Percentiles rank a stretch among this genome's conserved stretches.
Evolutionary conservation across 2,797 vertebrate species (phyloP).

Genomic region (Sebastes nivosus): DNA sequence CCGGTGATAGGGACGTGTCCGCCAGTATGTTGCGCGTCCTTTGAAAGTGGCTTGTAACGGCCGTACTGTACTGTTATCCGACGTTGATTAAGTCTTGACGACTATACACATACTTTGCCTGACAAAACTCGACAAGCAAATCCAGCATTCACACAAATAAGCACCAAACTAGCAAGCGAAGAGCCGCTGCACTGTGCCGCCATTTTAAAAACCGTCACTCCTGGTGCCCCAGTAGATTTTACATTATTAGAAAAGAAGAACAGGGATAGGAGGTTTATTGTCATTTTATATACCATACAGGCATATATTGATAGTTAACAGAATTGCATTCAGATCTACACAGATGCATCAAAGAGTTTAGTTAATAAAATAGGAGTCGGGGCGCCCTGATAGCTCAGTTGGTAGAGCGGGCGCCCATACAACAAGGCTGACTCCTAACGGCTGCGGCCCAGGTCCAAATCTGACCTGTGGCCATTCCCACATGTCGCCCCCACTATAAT

Average conservation of each 20-base stretch:
- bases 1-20: neutral
- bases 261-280: neutral
- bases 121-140: neutral
- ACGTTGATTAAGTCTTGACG: neutral
- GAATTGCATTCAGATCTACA: neutral
- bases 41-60: neutral
- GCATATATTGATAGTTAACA: neutral
- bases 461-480: too few relatives aligned
- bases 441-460: too few relatives aligned
- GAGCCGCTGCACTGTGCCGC: neutral
- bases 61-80: neutral
- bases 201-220: neutral
- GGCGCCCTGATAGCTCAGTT: too few relatives aligned
- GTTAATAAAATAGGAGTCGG: too few relatives aligned
- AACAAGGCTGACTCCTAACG: too few relatives aligned
- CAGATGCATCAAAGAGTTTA: too few relatives aligned
- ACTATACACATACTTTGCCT: neutral
- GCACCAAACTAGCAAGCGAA: neutral
- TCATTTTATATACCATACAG: neutral
- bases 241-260: neutral
- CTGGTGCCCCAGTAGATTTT: too few relatives aligned
- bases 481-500: too few relatives aligned
- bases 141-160: neutral
- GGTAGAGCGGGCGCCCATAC: too few relatives aligned
- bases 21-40: neutral